Conservation (phyloP, 2,113 vertebrate genomes). For the Plecotus auritus region DNA sequence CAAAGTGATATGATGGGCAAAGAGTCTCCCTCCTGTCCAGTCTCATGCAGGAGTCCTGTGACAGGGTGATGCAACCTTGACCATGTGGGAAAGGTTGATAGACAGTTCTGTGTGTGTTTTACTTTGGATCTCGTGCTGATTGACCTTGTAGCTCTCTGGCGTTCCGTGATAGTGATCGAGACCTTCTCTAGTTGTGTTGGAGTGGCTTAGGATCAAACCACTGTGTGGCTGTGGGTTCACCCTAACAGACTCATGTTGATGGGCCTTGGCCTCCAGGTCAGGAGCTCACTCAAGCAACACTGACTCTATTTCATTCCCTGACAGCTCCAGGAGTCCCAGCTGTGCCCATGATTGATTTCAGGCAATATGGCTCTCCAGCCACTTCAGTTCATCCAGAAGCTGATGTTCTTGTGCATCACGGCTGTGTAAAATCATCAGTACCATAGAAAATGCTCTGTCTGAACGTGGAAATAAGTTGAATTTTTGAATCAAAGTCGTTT, state of each 20-base stretch:
- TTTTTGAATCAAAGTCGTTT: conserved; percentile 6
- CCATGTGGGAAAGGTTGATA: neutral
- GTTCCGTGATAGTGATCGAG: neutral
- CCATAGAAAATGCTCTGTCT: neutral
- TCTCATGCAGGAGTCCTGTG: neutral
- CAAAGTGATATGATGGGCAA: neutral
- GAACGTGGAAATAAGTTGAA: neutral
- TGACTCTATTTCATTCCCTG: neutral
- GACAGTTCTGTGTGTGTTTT: neutral
- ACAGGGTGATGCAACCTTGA: neutral
- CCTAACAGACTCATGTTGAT: neutral
- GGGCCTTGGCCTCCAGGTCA: neutral
- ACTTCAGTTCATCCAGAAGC: neutral
- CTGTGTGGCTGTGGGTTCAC: neutral
- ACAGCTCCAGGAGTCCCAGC: neutral
- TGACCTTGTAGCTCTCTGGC: neutral
- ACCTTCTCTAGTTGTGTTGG: neutral
- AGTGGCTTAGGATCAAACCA: neutral
- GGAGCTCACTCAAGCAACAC: neutral
- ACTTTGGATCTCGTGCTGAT: neutral
- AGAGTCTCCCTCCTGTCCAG: neutral
- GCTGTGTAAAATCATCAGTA: neutral
- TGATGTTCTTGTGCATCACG: neutral
- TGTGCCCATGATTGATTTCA: neutral
- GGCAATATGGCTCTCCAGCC: neutral